Conservation (phyloP, 1,140 invertebrate species). For the Musca domestica region DNA sequence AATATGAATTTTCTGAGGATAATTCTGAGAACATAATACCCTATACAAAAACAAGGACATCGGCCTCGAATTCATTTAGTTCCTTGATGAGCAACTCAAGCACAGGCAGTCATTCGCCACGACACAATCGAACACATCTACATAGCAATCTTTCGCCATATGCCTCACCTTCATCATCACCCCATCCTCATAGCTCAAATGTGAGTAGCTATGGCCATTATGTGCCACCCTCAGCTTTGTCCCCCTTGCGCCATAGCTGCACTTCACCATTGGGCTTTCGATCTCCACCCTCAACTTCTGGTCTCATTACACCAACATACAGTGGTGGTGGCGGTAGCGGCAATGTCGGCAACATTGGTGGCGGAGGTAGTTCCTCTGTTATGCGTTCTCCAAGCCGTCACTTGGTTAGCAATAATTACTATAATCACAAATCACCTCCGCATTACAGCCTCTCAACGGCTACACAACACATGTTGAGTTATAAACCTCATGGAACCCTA, state of each 20-base stretch:
- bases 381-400: conserved; percentile 48
- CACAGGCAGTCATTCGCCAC: conserved; percentile 29
- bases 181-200: conserved; percentile 37
- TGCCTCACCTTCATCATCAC: conserved; percentile 48
- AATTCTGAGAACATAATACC: conserved; percentile 82
- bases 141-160: conserved; percentile 43
- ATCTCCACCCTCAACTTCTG: conserved; percentile 48
- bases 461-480: conserved; percentile 50
- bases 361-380: conserved; percentile 30
- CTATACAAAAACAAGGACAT: conserved; percentile 58
- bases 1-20: conserved; percentile 86
- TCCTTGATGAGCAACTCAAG: background rate
- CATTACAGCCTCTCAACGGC: conserved; percentile 36
- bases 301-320: background rate
- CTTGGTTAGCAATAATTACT: conserved; percentile 25
- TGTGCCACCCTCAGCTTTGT: conserved; percentile 21
- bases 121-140: conserved; percentile 29
- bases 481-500: conserved; percentile 45
- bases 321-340: background rate
- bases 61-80: conserved; percentile 30
- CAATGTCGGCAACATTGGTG: background rate
- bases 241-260: conserved; percentile 26
- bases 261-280: conserved; percentile 48
- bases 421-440: conserved; percentile 47
- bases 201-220: background rate